phyloP scores from a whole-genome alignment of 2,113 vertebrate species.

The Martes martes region DNA sequence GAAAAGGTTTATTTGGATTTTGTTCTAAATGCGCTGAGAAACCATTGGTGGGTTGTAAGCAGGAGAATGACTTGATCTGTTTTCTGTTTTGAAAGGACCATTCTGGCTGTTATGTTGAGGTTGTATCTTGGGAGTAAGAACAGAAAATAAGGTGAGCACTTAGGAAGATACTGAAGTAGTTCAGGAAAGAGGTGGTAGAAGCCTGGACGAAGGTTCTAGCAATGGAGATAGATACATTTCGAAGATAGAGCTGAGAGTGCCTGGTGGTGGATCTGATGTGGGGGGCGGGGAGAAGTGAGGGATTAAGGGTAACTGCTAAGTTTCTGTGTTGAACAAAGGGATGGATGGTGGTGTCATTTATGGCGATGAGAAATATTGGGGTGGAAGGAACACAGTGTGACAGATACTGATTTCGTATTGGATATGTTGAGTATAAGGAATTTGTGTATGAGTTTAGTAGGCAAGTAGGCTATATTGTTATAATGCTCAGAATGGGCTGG shows the following conservation, averaged over 20 bases:
- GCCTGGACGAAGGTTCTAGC: not conserved
- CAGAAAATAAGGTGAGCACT: not conserved
- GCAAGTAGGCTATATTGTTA: not conserved
- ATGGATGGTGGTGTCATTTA: not conserved
- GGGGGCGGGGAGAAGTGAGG: not conserved
- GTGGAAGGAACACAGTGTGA: not conserved
- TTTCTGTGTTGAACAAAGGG: not conserved
- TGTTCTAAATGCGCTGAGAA: constrained; percentile 24
- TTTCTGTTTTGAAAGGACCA: constrained; percentile 7
- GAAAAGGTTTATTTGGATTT: not conserved
- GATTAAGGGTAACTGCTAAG: not conserved
- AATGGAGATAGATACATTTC: not conserved
- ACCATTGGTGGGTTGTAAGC: not conserved
- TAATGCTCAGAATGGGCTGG: not conserved
- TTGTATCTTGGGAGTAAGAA: not conserved
- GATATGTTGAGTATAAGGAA: constrained; percentile 14
- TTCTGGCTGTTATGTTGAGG: not conserved
- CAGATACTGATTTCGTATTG: not conserved
- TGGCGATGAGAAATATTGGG: not conserved
- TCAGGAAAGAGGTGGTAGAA: not conserved
- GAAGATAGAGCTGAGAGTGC: not conserved
- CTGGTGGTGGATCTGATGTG: not conserved
- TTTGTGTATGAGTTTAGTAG: not conserved
- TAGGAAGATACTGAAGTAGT: not conserved
- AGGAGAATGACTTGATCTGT: not conserved